These are phyloP conservation scores for Heterocephalus glaber DNA, from an alignment of 2,113 vertebrate genomes.

Conservation along the genomic window DNA sequence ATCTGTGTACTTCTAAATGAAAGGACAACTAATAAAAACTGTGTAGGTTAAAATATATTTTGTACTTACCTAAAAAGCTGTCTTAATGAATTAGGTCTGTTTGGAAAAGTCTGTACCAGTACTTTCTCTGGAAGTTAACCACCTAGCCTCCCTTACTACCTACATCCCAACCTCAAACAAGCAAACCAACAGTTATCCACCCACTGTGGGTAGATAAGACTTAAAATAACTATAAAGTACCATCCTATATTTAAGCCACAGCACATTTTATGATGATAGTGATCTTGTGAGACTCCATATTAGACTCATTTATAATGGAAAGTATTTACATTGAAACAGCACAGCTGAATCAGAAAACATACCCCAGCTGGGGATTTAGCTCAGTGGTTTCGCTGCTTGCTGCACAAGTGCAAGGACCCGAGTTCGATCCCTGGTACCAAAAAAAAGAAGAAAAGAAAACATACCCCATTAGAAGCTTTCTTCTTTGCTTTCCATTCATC, in stretches of 20 bases:
- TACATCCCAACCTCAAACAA: conserved; percentile 80
- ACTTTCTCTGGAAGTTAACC: conserved; percentile 79
- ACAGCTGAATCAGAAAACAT: conserved; percentile 72
- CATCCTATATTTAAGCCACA: conserved; percentile 43
- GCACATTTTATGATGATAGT: neutral
- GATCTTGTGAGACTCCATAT: conserved; percentile 32
- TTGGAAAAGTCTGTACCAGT: conserved; percentile 79
- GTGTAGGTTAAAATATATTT: conserved; percentile 71
- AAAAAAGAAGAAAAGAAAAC: conserved; percentile 69
- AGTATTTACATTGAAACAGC: neutral
- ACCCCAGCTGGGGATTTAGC: conserved; percentile 85
- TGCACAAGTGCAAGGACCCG: too few species aligned
- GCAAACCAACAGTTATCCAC: conserved; percentile 78
- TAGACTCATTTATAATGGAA: neutral
- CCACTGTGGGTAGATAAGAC: conserved; percentile 72
- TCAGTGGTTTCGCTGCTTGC: too few species aligned
- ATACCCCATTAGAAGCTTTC: conserved; percentile 94
- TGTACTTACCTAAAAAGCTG: conserved; percentile 78
- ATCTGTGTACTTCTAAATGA: conserved; percentile 56
- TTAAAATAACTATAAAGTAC: conserved; percentile 66
- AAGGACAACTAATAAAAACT: conserved; percentile 64
- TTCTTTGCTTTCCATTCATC: conserved; percentile 99
- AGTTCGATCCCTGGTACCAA: too few species aligned
- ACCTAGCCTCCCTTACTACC: conserved; percentile 77
- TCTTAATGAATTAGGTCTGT: conserved; percentile 79